Conservation (phyloP, 64 coral and sea anemone genomes). For the Actinia equina region DNA sequence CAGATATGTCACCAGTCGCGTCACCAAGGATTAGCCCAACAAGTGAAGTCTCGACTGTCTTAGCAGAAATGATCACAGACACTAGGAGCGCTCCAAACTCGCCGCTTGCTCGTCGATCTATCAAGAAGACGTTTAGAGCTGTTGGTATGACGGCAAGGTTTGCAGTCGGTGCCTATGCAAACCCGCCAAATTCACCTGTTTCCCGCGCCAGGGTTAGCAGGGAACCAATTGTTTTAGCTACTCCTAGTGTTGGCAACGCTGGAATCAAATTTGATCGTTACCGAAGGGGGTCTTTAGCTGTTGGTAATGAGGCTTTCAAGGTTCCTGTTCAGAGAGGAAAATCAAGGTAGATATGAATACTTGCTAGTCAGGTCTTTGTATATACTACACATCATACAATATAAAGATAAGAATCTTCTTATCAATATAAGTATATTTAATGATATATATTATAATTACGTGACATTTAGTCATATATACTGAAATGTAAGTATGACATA, state of each 20-base stretch:
- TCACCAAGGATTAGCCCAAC: neutral
- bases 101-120: neutral
- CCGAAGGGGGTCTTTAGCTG: slow-evolving; percentile 5
- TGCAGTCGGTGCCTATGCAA: neutral
- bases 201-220: neutral
- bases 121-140: neutral
- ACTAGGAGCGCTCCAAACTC: slow-evolving; percentile 14
- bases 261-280: neutral
- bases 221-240: neutral
- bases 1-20: neutral
- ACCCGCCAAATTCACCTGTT: slow-evolving; percentile 12
- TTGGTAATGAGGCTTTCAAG: neutral
- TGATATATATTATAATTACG: no score
- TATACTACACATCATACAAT: no score
- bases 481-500: no score
- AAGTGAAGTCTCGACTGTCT: neutral
- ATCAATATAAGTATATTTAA: no score
- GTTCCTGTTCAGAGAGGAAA: slow-evolving; percentile 6
- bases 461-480: no score
- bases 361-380: no score
- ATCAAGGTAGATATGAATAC: neutral
- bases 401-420: no score
- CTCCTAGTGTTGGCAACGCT: neutral
- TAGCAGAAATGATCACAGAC: neutral
- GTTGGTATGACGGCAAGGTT: neutral